Conservation (phyloP, 2,797 vertebrate species). For the Aphelocoma californica region DNA sequence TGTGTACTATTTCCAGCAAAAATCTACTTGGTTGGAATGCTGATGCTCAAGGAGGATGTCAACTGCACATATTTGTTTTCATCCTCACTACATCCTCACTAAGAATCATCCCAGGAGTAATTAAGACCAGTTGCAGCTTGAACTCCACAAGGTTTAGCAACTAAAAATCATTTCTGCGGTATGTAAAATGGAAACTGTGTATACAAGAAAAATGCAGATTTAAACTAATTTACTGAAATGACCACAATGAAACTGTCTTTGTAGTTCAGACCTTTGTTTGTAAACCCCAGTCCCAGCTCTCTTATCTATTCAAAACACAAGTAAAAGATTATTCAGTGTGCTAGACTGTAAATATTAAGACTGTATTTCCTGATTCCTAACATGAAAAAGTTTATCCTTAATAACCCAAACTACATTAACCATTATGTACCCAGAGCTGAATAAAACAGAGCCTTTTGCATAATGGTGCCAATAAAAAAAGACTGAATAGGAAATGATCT, state of each 20-base stretch:
- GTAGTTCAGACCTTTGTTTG: slow-evolving; percentile 29
- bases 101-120: neutral
- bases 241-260: slow-evolving; percentile 4
- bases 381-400: slow-evolving; percentile 22
- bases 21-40: neutral
- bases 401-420: slow-evolving; percentile 12
- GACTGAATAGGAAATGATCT: neutral
- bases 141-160: neutral
- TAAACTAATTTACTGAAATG: neutral
- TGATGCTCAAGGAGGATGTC: neutral
- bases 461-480: neutral
- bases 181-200: neutral
- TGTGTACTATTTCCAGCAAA: neutral
- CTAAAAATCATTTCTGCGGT: neutral
- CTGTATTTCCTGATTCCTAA: slow-evolving; percentile 11
- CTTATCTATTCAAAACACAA: slow-evolving; percentile 45
- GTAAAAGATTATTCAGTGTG: slow-evolving; percentile 13
- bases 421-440: neutral
- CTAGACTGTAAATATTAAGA: slow-evolving; percentile 59
- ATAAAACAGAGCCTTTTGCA: neutral
- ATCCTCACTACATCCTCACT: neutral
- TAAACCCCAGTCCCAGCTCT: neutral
- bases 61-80: neutral
- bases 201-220: neutral
- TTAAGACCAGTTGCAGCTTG: neutral